Evolutionary conservation across 2,888 invertebrate species (phyloP).

Genomic region (Coenonympha glycerion): DNA sequence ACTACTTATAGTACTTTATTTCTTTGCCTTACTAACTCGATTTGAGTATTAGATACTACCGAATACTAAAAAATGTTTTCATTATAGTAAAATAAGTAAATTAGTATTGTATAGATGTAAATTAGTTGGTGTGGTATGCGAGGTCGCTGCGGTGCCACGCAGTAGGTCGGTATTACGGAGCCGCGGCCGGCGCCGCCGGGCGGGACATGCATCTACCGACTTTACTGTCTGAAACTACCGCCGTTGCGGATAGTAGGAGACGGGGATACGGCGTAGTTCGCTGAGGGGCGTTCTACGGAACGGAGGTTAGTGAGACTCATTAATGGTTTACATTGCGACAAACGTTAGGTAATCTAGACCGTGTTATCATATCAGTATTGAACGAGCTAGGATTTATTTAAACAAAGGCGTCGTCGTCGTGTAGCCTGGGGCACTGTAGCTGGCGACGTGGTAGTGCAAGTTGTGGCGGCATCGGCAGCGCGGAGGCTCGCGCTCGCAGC

Average conservation of each 20-base stretch:
- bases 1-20: no score
- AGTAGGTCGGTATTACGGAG: no score
- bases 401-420: no score
- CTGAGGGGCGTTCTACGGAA: slow-evolving; percentile 26
- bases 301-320: slow-evolving; percentile 17
- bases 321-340: not conserved
- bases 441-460: not conserved
- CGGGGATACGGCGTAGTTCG: slow-evolving; percentile 24
- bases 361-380: no score
- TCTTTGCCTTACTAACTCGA: no score
- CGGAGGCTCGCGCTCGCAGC: slow-evolving; percentile 31
- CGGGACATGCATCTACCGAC: slow-evolving; percentile 33
- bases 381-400: no score
- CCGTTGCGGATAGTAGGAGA: slow-evolving; percentile 33
- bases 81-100: no score
- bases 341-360: no score
- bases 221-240: slow-evolving; percentile 28
- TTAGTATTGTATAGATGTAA: no score
- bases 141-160: slow-evolving; percentile 40
- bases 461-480: slow-evolving; percentile 8
- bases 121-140: slow-evolving; percentile 40
- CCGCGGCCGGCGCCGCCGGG: slow-evolving; percentile 30
- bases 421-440: no score
- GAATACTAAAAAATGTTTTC: no score
- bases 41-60: no score